These are phyloP conservation scores for Ondatra zibethicus DNA, from an alignment of 2,113 vertebrate species.

Conservation along the genomic window DNA sequence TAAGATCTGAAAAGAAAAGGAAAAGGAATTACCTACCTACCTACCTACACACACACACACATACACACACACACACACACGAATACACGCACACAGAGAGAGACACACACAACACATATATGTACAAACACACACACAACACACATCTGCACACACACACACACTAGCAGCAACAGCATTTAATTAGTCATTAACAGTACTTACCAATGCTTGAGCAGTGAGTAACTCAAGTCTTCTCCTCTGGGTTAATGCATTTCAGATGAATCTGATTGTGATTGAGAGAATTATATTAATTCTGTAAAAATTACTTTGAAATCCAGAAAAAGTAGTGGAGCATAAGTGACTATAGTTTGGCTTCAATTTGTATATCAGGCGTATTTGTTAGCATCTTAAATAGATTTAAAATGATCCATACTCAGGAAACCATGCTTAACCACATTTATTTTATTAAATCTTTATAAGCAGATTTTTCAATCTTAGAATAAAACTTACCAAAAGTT, in stretches of 20 bases:
- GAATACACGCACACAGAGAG: neutral
- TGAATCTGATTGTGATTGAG: neutral
- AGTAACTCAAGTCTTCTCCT: neutral
- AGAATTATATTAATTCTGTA: neutral
- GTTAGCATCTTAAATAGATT: neutral
- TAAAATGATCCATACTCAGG: neutral
- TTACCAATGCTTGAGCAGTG: neutral
- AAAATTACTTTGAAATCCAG: conserved; percentile 31
- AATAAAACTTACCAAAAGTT: neutral
- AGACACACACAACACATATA: neutral
- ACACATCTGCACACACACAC: no score
- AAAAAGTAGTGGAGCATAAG: neutral
- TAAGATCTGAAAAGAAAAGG: neutral
- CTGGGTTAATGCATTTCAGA: neutral
- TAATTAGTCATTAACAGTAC: neutral
- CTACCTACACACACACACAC: neutral
- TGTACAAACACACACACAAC: neutral
- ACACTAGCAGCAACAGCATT: neutral
- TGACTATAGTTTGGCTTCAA: neutral
- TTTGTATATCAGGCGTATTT: neutral
- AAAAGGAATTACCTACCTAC: neutral
- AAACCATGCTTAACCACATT: neutral
- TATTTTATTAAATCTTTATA: conserved; percentile 21
- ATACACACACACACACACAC: neutral
- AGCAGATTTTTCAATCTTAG: neutral